Evolutionary conservation across 2,888 invertebrate species (phyloP).

Genomic region (Dryocosmus kuriphilus): DNA sequence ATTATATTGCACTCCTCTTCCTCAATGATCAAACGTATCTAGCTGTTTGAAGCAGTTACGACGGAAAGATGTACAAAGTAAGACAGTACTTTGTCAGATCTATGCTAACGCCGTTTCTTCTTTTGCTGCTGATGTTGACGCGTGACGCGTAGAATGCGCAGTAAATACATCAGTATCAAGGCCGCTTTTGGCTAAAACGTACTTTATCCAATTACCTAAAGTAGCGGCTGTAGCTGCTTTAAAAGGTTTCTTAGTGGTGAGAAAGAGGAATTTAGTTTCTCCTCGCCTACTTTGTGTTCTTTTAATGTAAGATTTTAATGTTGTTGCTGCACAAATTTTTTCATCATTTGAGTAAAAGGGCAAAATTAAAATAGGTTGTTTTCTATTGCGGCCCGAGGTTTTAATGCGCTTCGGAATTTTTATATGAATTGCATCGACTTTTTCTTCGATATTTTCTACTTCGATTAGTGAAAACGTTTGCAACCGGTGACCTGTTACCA

Average conservation of each 20-base stretch:
- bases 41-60: too few relatives aligned
- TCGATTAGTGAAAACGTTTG: slow-evolving; percentile 47
- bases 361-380: slow-evolving; percentile 47
- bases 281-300: too few relatives aligned
- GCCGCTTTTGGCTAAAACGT: too few relatives aligned
- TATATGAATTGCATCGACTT: slow-evolving; percentile 13
- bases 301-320: background rate
- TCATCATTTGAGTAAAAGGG: slow-evolving; percentile 33
- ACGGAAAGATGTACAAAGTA: too few relatives aligned
- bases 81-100: too few relatives aligned
- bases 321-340: slow-evolving; percentile 33
- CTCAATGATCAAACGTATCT: too few relatives aligned
- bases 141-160: too few relatives aligned
- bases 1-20: too few relatives aligned
- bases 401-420: slow-evolving; percentile 47
- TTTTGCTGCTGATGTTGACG: too few relatives aligned
- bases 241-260: too few relatives aligned
- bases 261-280: too few relatives aligned
- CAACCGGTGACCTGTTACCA: slow-evolving; percentile 42
- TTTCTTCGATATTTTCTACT: background rate
- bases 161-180: slow-evolving; percentile 14
- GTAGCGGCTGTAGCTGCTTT: background rate
- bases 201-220: background rate
- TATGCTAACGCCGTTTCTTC: too few relatives aligned
- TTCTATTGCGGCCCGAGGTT: slow-evolving; percentile 43